Evolutionary conservation across 2,888 invertebrate genomes (phyloP).

Genomic region (Hipparchia sbordonii): DNA sequence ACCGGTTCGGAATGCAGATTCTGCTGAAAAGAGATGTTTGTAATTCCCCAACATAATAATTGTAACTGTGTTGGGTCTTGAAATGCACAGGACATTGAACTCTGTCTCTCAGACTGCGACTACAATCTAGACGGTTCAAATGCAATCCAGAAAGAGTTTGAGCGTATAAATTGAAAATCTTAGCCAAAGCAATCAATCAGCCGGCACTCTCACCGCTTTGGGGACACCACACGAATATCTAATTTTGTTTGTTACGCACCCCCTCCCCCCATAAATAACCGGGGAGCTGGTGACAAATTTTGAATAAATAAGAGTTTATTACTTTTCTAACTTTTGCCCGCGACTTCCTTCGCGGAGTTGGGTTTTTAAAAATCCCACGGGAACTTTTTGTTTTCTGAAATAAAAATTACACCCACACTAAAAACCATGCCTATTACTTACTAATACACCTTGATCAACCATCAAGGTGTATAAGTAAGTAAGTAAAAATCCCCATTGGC

Average conservation of each 20-base stretch:
- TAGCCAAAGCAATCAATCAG: constrained; percentile 75
- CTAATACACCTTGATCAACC: too few species aligned
- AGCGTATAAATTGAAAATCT: constrained; percentile 53
- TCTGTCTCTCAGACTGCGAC: background rate
- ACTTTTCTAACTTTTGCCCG: too few species aligned
- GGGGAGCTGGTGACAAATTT: background rate
- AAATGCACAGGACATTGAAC: background rate
- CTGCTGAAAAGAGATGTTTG: too few species aligned
- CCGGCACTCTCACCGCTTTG: constrained; percentile 69
- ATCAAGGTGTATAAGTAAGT: too few species aligned
- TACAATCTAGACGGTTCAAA: constrained; percentile 22
- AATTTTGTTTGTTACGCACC: constrained; percentile 75
- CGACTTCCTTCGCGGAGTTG: too few species aligned
- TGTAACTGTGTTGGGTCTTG: too few species aligned
- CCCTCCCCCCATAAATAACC: constrained; percentile 32
- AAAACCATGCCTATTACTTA: too few species aligned
- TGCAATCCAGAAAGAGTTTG: constrained; percentile 32
- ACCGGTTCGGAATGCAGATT: too few species aligned
- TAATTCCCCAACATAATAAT: too few species aligned
- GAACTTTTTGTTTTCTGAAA: background rate
- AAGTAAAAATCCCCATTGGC: too few species aligned
- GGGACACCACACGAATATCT: constrained; percentile 81
- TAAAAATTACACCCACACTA: background rate
- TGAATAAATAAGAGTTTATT: background rate
- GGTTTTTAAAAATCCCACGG: too few species aligned